Evolutionary conservation across 2,113 vertebrate genomes (phyloP).

Genomic region (Eptatretus burgeri): DNA sequence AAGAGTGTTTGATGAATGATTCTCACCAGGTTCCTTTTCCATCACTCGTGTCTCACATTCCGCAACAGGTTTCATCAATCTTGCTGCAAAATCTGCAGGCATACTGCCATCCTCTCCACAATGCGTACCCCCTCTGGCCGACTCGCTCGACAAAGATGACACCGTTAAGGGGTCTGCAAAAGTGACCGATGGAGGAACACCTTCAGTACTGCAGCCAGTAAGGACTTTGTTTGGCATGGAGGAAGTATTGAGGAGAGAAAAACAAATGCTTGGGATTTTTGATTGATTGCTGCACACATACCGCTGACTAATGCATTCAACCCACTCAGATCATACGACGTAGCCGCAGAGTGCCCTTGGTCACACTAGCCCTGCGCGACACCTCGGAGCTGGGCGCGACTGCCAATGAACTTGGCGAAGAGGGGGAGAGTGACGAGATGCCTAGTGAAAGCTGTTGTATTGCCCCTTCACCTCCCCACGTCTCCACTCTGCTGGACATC

Average conservation of each 20-base stretch:
- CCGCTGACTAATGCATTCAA: no score
- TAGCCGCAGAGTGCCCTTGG: constrained; percentile 16
- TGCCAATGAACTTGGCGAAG: not conserved
- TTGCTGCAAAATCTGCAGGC: constrained; percentile 72
- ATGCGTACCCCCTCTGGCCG: constrained; percentile 19
- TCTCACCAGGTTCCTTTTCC: not conserved
- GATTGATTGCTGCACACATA: no score
- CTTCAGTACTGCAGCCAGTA: constrained; percentile 10
- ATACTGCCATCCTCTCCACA: constrained; percentile 56
- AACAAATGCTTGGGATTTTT: no score
- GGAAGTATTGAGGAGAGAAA: no score
- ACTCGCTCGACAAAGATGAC: constrained; percentile 13
- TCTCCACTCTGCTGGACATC: constrained; percentile 73
- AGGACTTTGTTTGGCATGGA: constrained; percentile 9
- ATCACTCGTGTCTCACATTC: not conserved
- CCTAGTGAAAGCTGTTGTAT: not conserved
- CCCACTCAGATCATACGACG: no score
- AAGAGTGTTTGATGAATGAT: no score
- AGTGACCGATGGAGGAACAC: constrained; percentile 20
- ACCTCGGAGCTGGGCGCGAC: not conserved
- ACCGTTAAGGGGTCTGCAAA: constrained; percentile 15
- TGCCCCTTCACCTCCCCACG: constrained; percentile 49
- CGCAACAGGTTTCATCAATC: constrained; percentile 47
- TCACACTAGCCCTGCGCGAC: constrained; percentile 13
- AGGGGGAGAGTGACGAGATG: not conserved